These are phyloP conservation scores for Machimus rusticus DNA, from an alignment of 2,888 invertebrate genomes.

Conservation along the genomic window DNA sequence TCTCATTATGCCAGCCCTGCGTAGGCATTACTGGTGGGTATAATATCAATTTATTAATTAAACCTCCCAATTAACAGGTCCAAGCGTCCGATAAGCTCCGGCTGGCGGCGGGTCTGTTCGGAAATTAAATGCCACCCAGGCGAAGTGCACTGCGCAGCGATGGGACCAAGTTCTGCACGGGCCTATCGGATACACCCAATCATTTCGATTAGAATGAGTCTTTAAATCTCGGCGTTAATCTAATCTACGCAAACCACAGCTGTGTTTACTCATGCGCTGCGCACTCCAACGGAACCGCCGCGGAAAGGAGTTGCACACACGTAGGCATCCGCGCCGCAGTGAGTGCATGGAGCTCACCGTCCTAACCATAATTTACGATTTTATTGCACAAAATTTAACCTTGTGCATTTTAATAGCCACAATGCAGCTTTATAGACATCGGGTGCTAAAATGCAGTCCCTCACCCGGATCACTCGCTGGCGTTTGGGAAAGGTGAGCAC, in stretches of 20 bases:
- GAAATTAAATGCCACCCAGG: slow-evolving; percentile 22
- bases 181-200: slow-evolving; percentile 10
- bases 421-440: slow-evolving; percentile 22
- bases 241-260: slow-evolving; percentile 23
- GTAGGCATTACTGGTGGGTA: neutral
- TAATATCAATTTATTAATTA: slow-evolving; percentile 16
- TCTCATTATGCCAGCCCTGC: neutral
- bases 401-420: slow-evolving; percentile 23
- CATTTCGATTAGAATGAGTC: neutral
- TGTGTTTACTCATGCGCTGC: slow-evolving; percentile 28
- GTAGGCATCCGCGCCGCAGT: neutral
- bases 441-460: slow-evolving; percentile 28
- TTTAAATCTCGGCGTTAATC: slow-evolving; percentile 11
- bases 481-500: neutral
- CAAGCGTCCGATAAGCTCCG: neutral
- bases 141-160: neutral
- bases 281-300: neutral
- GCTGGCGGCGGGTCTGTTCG: neutral
- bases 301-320: slow-evolving; percentile 17
- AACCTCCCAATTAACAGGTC: slow-evolving; percentile 15
- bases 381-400: slow-evolving; percentile 35
- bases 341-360: neutral
- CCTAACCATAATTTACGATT: slow-evolving; percentile 25
- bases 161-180: neutral
- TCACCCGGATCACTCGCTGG: neutral